Base-by-base conservation (phyloP, 2,888 invertebrate genomes). In the Mesochorus sp. region DNA sequence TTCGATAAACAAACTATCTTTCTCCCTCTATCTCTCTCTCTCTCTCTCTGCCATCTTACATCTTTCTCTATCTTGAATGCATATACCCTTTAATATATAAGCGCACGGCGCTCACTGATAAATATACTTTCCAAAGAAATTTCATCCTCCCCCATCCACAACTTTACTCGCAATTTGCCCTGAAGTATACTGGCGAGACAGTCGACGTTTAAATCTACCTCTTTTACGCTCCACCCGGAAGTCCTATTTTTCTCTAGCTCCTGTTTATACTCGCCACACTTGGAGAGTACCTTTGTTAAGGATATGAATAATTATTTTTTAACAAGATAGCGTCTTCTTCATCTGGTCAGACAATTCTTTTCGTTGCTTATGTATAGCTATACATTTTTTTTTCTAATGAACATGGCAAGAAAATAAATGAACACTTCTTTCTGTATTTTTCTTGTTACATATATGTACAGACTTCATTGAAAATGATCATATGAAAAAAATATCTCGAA, bases 231-330 rank as follows among this genome's bases (percentile, higher is more conserved):
- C 42, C 17, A 14, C 8, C 49, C 26, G 12, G 42, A 55, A 55
- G 28, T 21, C 68, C 17, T n/a, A 19, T 24, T 10, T 34, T 34
- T 10, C 17, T 3, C 21, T 47, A 3, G 42, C 21, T 68, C 51
- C 37, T 26, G 34, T 28, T 39, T n/a, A 26, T 26, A 44, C 42
- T 70, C 59, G 37, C 39, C 8, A 6, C 44, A 44, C 24, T 24
- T 10, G 1, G n/a, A 34, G 24, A 59, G 39, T n/a, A n/a, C n/a
- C n/a, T n/a, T 49, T 66, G 44, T 71, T 68, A 59, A 34, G 53
- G 57, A 37, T 70, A 31, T 55, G 64, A 76, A 70, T 76, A 64
- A 76, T 70, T 64, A 59, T 19, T 62, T 62, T 47, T n/a, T 34
- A 31, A 47, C 12, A 42, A 55, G 21, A 67, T 59, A 76, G 47